A percentile compares a stretch with the other conserved stretches of the same genome.
These are phyloP conservation scores for Parasteatoda tepidariorum DNA, from an alignment of 1,140 invertebrate genomes.

Conservation along the genomic window DNA sequence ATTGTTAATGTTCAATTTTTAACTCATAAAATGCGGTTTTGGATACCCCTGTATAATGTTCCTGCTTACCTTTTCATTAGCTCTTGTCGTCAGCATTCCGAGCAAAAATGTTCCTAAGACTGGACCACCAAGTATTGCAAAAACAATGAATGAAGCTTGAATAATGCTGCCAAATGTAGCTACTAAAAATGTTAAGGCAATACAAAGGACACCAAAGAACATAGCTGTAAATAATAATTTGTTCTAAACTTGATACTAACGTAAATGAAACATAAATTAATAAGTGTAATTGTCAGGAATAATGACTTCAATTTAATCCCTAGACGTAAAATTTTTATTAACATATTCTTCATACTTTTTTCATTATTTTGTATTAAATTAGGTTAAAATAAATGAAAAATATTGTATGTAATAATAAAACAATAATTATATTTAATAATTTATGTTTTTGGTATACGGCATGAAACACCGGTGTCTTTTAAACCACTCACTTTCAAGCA, in stretches of 20 bases:
- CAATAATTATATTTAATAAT: neutral
- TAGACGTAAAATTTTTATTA: too few species aligned
- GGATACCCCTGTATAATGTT: too few species aligned
- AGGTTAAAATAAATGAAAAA: too few species aligned
- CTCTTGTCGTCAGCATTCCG: conserved; percentile 77
- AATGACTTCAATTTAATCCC: neutral
- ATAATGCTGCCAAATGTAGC: conserved; percentile 77
- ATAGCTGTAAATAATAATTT: conserved; percentile 71
- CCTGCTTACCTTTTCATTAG: conserved; percentile 71
- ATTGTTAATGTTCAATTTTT: too few species aligned
- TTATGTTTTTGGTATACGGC: neutral
- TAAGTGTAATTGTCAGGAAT: neutral
- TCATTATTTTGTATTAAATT: too few species aligned
- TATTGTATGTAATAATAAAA: neutral
- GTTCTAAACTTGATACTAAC: neutral
- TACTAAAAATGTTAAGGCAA: conserved; percentile 79
- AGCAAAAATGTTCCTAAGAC: conserved; percentile 80
- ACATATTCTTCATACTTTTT: too few species aligned
- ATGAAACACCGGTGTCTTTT: too few species aligned
- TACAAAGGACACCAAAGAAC: conserved; percentile 76
- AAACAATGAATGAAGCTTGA: conserved; percentile 80
- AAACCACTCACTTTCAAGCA: too few species aligned
- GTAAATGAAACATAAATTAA: neutral
- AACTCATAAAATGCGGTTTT: too few species aligned
- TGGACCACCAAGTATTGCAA: conserved; percentile 83